phyloP scores from a whole-genome alignment of 1,140 invertebrate genomes.

The Oppia nitens region DNA sequence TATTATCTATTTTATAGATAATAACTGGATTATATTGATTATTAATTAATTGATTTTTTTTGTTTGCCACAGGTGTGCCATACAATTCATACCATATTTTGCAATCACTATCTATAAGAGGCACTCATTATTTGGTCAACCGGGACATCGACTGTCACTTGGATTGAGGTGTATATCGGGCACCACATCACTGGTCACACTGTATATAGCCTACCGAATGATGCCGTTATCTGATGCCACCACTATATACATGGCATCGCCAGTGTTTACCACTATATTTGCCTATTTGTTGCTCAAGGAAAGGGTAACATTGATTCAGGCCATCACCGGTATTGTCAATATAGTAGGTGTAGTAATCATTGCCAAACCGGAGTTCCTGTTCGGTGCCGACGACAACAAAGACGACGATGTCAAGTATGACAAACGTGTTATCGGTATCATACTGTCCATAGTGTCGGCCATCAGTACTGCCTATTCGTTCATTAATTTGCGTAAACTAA shows the following conservation, averaged over 20 bases:
- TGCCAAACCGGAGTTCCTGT: conserved; percentile 28
- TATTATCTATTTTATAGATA: too few relatives aligned
- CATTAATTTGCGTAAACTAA: conserved; percentile 59
- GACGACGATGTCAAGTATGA: background rate
- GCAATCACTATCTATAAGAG: background rate
- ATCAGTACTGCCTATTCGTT: conserved; percentile 40
- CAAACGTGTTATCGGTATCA: background rate
- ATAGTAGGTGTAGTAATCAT: conserved; percentile 35
- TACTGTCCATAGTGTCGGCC: conserved; percentile 2
- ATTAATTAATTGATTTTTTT: too few relatives aligned
- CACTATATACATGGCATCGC: conserved; percentile 40
- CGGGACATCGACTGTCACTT: conserved; percentile 1
- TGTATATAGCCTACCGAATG: conserved; percentile 31
- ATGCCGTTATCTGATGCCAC: conserved; percentile 38
- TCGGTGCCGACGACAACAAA: too few relatives aligned
- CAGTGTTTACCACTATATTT: conserved; percentile 35
- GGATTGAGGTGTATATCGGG: background rate
- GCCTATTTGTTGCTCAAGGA: conserved; percentile 37
- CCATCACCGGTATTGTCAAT: conserved; percentile 31
- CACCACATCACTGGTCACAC: background rate
- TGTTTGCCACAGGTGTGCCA: conserved; percentile 5
- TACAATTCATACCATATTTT: conserved; percentile 7
- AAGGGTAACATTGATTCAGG: conserved; percentile 35
- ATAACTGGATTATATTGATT: too few relatives aligned
- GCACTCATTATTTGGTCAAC: conserved; percentile 8